Evolutionary conservation across 2,888 invertebrate genomes (phyloP), one percentile per base, ranked within the genome.

Genomic region (Stenodema calcarata): DNA sequence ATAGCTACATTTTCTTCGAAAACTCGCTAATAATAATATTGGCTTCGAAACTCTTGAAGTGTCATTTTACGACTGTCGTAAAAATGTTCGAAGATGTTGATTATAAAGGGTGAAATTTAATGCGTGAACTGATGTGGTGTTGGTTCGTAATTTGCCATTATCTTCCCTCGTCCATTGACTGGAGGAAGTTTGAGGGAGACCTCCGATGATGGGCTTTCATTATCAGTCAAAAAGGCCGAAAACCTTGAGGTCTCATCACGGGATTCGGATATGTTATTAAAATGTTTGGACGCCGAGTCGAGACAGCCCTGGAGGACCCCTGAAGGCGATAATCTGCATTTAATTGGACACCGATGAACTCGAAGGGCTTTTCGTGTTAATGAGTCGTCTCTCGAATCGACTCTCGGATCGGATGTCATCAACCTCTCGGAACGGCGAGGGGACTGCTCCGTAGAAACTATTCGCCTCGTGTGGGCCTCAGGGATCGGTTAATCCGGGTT

Each of bases 301-400:
- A 50, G 50, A 70, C 23, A 27, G 70, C 14, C 30, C 27, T 7
- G 27, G 27, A 35, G 35, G 73, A 23, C 23, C 18, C 62, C 35
- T 35, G 73, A 35, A 73, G 35, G 73, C 41, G 73, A 73, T 73
- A 73, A 73, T 73, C 73, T 73, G 73, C 73, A 73, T 73, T 73
- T 73, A 73, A 73, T 73, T 73, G 73, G 73, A 35, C 73, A 41
- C 3, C 73, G 73, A 73, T 14, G 73, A 73, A 73, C 73, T 16
- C 28, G 35, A 16, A 28, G 18, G 11, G 73, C 30, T 73, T 35
- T 30, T 9, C 73, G 73, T 73, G 35, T 62, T 62, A 62, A 62
- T 62, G 62, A 62, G 62, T 62, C 62, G 62, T 35, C 73, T 73
- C 1, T 27, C 41, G 4, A 35, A 16, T 30, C 9, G 35, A 35